Base-by-base conservation (phyloP, 2,797 vertebrate species). In the Enteromius fasciolatus region DNA sequence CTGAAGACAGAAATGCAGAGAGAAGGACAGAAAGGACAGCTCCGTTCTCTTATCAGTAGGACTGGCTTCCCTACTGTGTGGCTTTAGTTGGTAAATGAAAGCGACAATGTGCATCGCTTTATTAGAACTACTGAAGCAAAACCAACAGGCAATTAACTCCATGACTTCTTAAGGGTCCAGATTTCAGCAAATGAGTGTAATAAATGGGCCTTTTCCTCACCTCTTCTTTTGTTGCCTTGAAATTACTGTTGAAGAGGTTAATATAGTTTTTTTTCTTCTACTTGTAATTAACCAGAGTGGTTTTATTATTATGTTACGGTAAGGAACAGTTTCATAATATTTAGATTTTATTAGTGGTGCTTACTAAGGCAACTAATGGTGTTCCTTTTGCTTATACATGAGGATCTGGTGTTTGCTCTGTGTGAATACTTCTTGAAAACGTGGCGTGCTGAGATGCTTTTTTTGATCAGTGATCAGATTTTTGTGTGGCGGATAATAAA, bases 1-100 rank as follows among this genome's bases (percentile, higher is more conserved):
- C 57, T 39, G 54, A 69, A 84, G 73, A 68, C 17, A 23, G 78
- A 78, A 73, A 72, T 4, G 28, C 66, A 41, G 48, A 64, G 67
- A 46, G 46, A 85, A 76, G 44, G 78, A 84, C 54, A 68, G 82
- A 98, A 98, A 95, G 44, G 20, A 64, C 61, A 73, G 70, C 61
- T 81, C 67, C 48, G 52, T 70, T 80, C 76, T 83, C 50, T 87
- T 87, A 84, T 87, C 76, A 76, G 74, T 73, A 86, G 66, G 61
- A 80, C 84, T 83, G 14, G 76, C 63, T 88, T 48, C 66, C 83
- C 83, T 72, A 36, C 72, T 83, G 61, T 39, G 80, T 48, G 75
- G 67, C 83, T 78, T 75, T 44, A 73, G 61, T 70, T 84, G 83
- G 73, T 83, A 86, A 85, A 89, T 89, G 75, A 84, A 87, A 81